Base-by-base conservation (phyloP, 2,888 invertebrate genomes). In the Hydroisotoma schaefferi region DNA sequence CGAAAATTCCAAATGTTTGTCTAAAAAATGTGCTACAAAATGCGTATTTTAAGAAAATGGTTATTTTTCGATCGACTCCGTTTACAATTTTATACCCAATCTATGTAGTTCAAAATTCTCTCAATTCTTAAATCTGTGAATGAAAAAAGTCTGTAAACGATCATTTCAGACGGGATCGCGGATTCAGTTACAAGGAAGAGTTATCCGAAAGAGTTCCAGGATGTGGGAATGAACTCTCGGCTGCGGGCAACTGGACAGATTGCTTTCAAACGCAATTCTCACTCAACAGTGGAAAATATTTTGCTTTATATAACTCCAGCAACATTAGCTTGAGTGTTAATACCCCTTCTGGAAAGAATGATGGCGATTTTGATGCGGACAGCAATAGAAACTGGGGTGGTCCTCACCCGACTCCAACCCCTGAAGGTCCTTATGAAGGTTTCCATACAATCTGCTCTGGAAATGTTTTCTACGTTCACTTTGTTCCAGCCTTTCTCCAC, bases 401-500 rank as follows among this genome's bases (percentile, higher is more conserved):
- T 6, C 6, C 15, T 6, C 8, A 33, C 8, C 33, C 33, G 6
- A 15, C 6, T 33, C 33, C 33, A 33, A 15, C 33, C 6, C 8
- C 8, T 6, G 33, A 33, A 6, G 33, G 6, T 15, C 6, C 15
- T 15, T n/a, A n/a, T n/a, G n/a, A n/a, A n/a, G n/a, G n/a, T n/a
- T 15, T 33, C 15, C 6, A 15, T 10, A 53, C 49, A 1, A 67
- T 84, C 55, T 87, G 88, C 74, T 84, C 86, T 71, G 87, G 87
- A 23, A 87, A 86, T 71, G 75, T 86, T 15, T 76, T 84, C 8
- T 87, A 88, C 72, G 86, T 85, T 29, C 89, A 87, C 74, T 79
- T 88, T 22, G 81, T 88, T 49, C 90, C 90, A 2, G 85, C 86
- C 76, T 70, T 82, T 53, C 77, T 90, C 27, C 88, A 90, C 77